These are phyloP conservation scores for Papilio machaon DNA, from an alignment of 1,140 invertebrate genomes.

Conservation along the genomic window DNA sequence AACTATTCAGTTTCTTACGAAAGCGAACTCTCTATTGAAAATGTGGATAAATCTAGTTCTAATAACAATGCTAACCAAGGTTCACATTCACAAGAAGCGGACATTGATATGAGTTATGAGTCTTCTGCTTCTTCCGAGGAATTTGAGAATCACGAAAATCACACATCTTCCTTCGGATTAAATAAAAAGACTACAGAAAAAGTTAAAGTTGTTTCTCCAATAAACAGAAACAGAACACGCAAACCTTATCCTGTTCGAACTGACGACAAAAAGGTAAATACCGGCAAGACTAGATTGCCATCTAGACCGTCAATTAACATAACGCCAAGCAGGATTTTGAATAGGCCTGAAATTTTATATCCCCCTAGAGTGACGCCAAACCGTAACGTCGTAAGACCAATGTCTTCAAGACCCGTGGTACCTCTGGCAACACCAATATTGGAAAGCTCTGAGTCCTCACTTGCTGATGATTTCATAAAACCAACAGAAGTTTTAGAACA, in stretches of 20 bases:
- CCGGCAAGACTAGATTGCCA: conserved; percentile 62
- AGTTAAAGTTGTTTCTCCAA: conserved; percentile 59
- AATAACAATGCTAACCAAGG: conserved; percentile 44
- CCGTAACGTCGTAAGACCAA: conserved; percentile 63
- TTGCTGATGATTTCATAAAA: conserved; percentile 72
- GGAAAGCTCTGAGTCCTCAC: conserved; percentile 75
- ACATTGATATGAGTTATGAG: conserved; percentile 46
- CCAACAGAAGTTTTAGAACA: conserved; percentile 71
- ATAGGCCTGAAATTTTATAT: conserved; percentile 64
- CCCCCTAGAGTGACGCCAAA: conserved; percentile 58
- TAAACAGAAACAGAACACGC: conserved; percentile 66
- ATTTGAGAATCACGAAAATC: conserved; percentile 15
- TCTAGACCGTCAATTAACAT: conserved; percentile 58
- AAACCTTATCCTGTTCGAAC: conserved; percentile 70
- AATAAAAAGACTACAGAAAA: conserved; percentile 52
- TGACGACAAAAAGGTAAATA: conserved; percentile 63
- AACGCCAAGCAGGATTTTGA: conserved; percentile 62
- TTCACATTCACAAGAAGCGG: conserved; percentile 44
- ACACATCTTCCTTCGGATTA: conserved; percentile 12
- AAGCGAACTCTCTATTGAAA: conserved; percentile 48
- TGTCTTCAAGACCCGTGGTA: conserved; percentile 52
- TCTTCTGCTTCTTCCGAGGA: conserved; percentile 37
- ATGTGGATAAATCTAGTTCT: conserved; percentile 45
- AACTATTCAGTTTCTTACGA: conserved; percentile 63
- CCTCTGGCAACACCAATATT: conserved; percentile 60